Evolutionary conservation across 2,113 vertebrate species (phyloP).

Genomic region (Grallaria varia): DNA sequence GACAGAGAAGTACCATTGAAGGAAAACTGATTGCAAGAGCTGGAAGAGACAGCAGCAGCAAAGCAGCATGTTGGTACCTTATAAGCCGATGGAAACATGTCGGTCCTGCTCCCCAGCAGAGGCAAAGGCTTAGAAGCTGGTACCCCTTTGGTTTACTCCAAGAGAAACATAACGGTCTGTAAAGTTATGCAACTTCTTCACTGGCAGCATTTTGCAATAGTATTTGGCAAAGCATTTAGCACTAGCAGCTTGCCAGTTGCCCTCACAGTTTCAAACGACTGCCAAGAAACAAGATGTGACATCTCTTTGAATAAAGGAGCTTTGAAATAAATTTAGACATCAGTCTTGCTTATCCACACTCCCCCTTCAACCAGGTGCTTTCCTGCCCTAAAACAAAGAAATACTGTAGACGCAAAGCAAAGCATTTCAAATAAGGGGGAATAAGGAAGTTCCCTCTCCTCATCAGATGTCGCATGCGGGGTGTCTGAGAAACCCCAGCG

Average conservation of each 20-base stretch:
- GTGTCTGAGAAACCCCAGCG: background rate
- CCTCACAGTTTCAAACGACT: background rate
- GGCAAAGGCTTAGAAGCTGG: background rate
- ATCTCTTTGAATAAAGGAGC: background rate
- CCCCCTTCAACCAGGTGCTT: background rate
- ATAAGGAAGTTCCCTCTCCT: background rate
- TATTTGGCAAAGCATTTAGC: background rate
- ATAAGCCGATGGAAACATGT: background rate
- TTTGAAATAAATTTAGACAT: background rate
- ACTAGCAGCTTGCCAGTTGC: background rate
- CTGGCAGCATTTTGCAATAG: slow-evolving; percentile 4
- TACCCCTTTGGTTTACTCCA: background rate
- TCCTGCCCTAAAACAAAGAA: background rate
- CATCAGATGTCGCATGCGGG: background rate
- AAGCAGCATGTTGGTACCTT: background rate
- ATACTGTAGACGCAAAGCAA: background rate
- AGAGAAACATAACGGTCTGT: background rate
- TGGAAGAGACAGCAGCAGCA: background rate
- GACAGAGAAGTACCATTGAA: background rate
- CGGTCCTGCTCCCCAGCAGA: accelerated
- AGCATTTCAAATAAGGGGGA: background rate
- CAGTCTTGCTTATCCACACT: background rate
- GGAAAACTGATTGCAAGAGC: background rate
- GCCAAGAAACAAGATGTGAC: background rate
- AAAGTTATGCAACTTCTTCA: background rate